Base-by-base conservation (phyloP, 2,888 invertebrate species). In the Ichneumon xanthorius region DNA sequence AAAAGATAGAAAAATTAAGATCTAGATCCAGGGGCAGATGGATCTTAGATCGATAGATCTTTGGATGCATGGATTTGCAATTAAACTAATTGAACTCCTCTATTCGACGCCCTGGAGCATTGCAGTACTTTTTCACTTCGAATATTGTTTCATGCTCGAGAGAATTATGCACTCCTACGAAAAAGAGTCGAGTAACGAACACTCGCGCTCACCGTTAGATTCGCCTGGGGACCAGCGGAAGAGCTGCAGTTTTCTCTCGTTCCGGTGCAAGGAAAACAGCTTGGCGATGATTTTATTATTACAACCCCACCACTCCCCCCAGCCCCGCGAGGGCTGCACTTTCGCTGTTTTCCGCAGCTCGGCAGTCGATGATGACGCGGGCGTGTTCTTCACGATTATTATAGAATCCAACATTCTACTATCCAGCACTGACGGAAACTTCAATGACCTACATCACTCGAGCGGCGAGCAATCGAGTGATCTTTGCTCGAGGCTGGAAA, bases 401-500 rank as follows among this genome's bases (percentile, higher is more conserved):
- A 65, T 80, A 72, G 55, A 80, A 65, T 67, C 30, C 33, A n/a
- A 63, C 33, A 16, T 63, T 7, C 30, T 16, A 6, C n/a, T 16
- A 33, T 65, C 50, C 16, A 63, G n/a, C 40, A 11, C 55, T 50
- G 45, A 50, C 63, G 65, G 50, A 80, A 72, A 84, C 40, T 84
- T 80, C 76, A 80, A 80, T 84, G 84, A 84, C 84, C 84, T 80
- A 80, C 58, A 77, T 84, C 77, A 68, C 71, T 19, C 58, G 14
- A 30, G 14, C 37, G 22, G 48, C 30, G 48, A 72, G 76, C 72
- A 72, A 73, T 80, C 76, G 40, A 48, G 61, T 67, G 84, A 84
- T 67, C 71, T 84, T 80, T 80, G 84, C 84, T 77, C 84, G 80
- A 84, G 72, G 84, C 61, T 55, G 76, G 72, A 80, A 80, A 83